Base-by-base conservation (phyloP, 2,113 vertebrate genomes). In the Cacatua alba region DNA sequence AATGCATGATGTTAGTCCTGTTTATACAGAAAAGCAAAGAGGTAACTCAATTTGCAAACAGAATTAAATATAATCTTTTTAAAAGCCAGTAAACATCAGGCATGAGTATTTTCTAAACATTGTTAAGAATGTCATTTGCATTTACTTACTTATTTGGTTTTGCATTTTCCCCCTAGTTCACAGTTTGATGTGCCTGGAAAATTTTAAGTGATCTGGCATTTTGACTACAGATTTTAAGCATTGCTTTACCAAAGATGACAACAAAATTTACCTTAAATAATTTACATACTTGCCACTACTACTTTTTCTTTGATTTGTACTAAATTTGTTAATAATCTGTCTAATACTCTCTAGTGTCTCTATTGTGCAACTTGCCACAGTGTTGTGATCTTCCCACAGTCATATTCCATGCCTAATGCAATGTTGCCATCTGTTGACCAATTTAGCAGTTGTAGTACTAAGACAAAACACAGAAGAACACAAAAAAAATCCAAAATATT, bases 351-450 rank as follows among this genome's bases (percentile, higher is more conserved):
- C 49, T 35, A 59, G 46, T 17, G 20, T 52, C n/a, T 86, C 76
- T 23, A 51, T 19, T 48, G 39, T 13, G 52, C 29, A 83, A 64
- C 18, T 28, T 78, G 20, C 31, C 60, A 60, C 39, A 39, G n/a
- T 18, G 29, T 13, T 92, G 46, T 74, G 63, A 77, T 49, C 10
- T 5, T 75, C 39, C 43, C 67, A n/a, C 6, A 60, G 13, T 25
- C n/a, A 29, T n/a, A 68, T 33, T 81, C 80, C 33, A 52, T 72
- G 86, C 51, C 65, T 96, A 92, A 89, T 75, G 81, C 82, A 95
- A 92, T 94, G 77, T 92, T 97, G 96, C 95, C 95, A 95, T 91
- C 95, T 97, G 91, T 94, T 95, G 95, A 92, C 93, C 92, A 89
- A n/a, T 1, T 68, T 31, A 91, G 65, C 77, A 82, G 80, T 15